Percentiles rank a stretch among this genome's conserved stretches.
phyloP scores from a whole-genome alignment of 2,797 vertebrate genomes.

The Rhinella marina region DNA sequence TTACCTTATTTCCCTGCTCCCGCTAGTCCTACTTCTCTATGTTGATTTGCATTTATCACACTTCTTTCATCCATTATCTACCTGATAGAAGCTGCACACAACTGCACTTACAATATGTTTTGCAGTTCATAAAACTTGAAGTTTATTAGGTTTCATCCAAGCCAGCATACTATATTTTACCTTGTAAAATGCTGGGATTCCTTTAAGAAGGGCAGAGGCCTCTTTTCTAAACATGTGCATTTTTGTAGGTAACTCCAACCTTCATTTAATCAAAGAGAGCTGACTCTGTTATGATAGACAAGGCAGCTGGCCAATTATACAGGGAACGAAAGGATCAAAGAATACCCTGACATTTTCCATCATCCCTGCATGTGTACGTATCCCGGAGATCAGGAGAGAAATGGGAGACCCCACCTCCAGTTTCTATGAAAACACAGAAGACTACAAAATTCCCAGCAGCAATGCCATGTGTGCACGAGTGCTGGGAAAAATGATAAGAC shows the following conservation, averaged over 20 bases:
- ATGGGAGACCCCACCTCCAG: constrained; percentile 71
- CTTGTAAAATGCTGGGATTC: constrained; percentile 57
- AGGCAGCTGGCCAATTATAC: constrained; percentile 73
- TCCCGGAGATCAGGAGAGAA: constrained; percentile 72
- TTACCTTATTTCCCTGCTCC: background rate
- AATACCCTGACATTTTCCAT: constrained; percentile 75
- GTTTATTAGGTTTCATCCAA: background rate
- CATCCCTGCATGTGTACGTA: constrained; percentile 67
- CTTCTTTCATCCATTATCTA: background rate
- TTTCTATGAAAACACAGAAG: constrained; percentile 74
- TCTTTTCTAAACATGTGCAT: constrained; percentile 8
- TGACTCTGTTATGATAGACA: constrained; percentile 71
- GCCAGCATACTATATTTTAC: background rate
- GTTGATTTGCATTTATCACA: background rate
- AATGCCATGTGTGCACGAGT: constrained; percentile 61
- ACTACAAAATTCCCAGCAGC: constrained; percentile 64
- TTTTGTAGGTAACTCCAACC: constrained; percentile 64
- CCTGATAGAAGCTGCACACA: background rate
- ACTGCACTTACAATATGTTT: background rate
- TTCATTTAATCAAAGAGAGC: constrained; percentile 68
- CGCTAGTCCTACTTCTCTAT: background rate
- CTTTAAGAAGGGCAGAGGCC: constrained; percentile 43
- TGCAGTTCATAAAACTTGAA: background rate
- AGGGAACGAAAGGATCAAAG: constrained; percentile 73
- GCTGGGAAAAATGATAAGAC: constrained; percentile 51